Evolutionary conservation across 2,113 vertebrate species (phyloP), one percentile per base, ranked within the genome.

Genomic region (Lagopus leucura): DNA sequence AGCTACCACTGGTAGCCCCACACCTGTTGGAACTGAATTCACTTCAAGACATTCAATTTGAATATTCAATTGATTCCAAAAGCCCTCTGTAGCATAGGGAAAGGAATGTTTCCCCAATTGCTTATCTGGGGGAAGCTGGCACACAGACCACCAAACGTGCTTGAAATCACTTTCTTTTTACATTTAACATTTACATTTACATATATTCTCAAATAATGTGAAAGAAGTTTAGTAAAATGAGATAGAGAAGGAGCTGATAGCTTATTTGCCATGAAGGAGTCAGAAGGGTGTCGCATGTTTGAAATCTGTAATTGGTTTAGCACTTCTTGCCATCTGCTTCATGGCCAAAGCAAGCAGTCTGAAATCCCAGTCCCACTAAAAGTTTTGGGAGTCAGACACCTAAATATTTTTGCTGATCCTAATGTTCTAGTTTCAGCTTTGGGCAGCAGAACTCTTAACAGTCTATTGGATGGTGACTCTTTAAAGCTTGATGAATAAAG

Each of bases 1-100:
- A 94, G 90, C 93, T 96, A 96, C 93, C 86, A 88, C 75, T 90
- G 77, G 63, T 89, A 95, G 79, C 70, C 80, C 91, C 90, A 91
- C 94, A 96, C 95, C 96, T 97, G 96, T 92, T 6, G n/a, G 86
- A 91, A 69, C 89, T 97, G 97, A 97, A 95, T 54, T 55, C 63
- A 96, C 89, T 97, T 97, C 96, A 97, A 98, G 86, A 92, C 95
- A 72, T 88, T 95, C 58, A 80, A 95, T 98, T 96, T 93, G 66
- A 97, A 97, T 95, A 96, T 94, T 96, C 95, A 97, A 96, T 97
- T 95, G 88, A 91, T 96, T 97, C 92, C 97, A 98, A 96, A 97
- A 95, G 96, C 76, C 65, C 61, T 63, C 22, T 83, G 38, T 84
- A 93, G 86, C 42, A 43, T 20, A 36, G 48, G 67, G 73, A 95